Percentiles rank a stretch among this genome's conserved stretches.
Conservation (phyloP, 2,113 vertebrate species). For the Anser cygnoides region DNA sequence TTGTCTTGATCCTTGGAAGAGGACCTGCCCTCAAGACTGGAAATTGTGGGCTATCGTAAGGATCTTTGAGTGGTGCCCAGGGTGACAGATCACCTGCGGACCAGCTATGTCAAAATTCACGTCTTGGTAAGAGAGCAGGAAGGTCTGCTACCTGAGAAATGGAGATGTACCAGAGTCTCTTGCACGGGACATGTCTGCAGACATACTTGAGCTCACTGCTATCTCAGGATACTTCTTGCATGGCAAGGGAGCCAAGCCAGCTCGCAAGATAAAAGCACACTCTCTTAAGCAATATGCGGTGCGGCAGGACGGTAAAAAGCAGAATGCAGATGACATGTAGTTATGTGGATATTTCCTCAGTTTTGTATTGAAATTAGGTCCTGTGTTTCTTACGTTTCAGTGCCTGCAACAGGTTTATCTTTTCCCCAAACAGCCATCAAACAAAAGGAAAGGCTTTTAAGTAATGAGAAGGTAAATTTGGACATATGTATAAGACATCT, state of each 20-base stretch:
- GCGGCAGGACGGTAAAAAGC: neutral
- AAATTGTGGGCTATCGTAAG: neutral
- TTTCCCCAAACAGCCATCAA: neutral
- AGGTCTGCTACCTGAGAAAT: neutral
- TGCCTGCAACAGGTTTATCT: neutral
- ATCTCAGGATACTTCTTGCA: neutral
- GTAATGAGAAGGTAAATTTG: neutral
- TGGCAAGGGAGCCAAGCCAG: neutral
- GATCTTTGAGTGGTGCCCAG: no score
- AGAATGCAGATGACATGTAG: neutral
- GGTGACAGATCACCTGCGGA: neutral
- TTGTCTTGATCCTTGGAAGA: neutral
- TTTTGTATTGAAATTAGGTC: neutral
- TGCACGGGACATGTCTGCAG: neutral
- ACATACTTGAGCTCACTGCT: rapidly evolving
- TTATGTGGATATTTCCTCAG: neutral
- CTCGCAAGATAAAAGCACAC: neutral
- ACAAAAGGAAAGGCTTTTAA: neutral
- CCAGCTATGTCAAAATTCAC: neutral
- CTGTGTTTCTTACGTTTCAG: neutral
- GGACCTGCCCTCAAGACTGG: rapidly evolving
- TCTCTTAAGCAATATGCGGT: neutral
- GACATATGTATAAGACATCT: neutral
- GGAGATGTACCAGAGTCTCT: neutral
- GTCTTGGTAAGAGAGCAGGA: neutral